Evolutionary conservation across 2,888 invertebrate genomes (phyloP).

Genomic region (Pelosia muscerda): DNA sequence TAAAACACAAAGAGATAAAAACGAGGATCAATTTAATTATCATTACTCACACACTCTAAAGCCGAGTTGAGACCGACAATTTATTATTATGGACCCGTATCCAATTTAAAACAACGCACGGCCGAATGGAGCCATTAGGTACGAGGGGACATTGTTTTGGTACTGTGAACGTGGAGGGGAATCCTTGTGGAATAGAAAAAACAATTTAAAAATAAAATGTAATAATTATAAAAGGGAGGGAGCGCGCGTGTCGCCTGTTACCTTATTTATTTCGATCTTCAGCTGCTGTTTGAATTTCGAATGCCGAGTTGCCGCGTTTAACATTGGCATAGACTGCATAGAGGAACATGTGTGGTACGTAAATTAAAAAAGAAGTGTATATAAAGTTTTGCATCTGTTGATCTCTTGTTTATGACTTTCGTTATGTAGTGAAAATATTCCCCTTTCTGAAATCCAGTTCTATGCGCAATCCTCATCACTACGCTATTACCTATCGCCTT

Average conservation of each 20-base stretch:
- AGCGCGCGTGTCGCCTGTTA: conserved; percentile 80
- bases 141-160: conserved; percentile 81
- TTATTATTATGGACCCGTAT: conserved; percentile 87
- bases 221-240: conserved; percentile 85
- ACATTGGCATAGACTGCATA: conserved; percentile 42
- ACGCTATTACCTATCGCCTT: neutral
- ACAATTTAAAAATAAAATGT: conserved; percentile 87
- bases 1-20: conserved; percentile 65
- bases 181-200: conserved; percentile 83
- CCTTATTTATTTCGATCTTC: conserved; percentile 82
- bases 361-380: conserved; percentile 50
- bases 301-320: conserved; percentile 59
- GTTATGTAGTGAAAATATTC: neutral
- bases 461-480: too few relatives aligned
- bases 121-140: conserved; percentile 78
- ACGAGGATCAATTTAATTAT: conserved; percentile 83
- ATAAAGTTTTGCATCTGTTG: conserved; percentile 11
- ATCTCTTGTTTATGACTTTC: neutral
- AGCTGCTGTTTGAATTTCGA: conserved; percentile 81
- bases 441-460: neutral
- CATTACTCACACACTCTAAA: conserved; percentile 81
- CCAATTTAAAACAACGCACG: conserved; percentile 86
- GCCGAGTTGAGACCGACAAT: conserved; percentile 84
- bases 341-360: conserved; percentile 70
- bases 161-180: conserved; percentile 79